phyloP scores from a whole-genome alignment of 2,797 vertebrate species.

The Onychomys torridus region DNA sequence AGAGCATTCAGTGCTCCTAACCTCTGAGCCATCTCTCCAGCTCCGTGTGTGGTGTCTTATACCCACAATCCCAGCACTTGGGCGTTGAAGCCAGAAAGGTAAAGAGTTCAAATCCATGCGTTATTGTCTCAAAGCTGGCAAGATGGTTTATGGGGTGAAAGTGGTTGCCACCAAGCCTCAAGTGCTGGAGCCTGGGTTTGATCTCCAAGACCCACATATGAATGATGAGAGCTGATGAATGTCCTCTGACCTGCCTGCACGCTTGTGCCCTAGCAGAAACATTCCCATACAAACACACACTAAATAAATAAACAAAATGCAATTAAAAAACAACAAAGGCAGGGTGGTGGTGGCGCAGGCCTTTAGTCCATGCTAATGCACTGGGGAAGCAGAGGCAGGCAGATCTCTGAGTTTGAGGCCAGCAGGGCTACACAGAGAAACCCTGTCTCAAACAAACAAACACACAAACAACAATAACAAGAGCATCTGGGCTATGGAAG shows the following conservation, averaged over 20 bases:
- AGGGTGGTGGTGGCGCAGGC: background rate
- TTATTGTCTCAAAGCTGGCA: background rate
- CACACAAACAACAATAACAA: background rate
- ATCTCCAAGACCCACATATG: background rate
- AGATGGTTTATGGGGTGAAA: background rate
- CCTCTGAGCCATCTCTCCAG: too few relatives aligned
- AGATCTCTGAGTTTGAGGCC: background rate
- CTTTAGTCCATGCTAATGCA: background rate
- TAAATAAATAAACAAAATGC: background rate
- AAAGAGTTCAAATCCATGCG: background rate
- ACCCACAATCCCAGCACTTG: background rate
- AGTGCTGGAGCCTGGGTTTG: background rate
- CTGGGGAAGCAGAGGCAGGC: background rate
- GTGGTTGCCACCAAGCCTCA: background rate
- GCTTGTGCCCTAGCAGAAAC: background rate
- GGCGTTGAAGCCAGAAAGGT: background rate
- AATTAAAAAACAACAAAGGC: background rate
- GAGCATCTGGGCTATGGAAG: too few relatives aligned
- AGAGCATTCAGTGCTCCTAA: too few relatives aligned
- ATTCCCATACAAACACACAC: background rate
- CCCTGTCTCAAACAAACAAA: background rate
- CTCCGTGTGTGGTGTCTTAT: background rate
- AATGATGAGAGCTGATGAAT: background rate
- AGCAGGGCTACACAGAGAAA: background rate
- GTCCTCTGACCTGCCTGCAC: background rate